phyloP scores from a whole-genome alignment of 2,797 vertebrate species.

The Sebastes itinus region DNA sequence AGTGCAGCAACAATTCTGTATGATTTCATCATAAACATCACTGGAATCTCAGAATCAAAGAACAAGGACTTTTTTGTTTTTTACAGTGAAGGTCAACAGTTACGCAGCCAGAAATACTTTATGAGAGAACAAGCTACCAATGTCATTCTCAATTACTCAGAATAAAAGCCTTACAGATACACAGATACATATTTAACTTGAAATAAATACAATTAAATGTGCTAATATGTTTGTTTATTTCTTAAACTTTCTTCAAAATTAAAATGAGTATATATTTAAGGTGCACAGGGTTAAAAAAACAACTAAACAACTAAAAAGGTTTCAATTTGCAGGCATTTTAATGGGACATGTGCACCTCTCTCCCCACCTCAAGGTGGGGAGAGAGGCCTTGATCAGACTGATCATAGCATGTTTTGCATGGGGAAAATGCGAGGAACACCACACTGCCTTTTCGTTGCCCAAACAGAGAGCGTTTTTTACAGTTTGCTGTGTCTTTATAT shows the following conservation, averaged over 20 bases:
- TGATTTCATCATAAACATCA: not conserved
- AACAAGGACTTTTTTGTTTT: not conserved
- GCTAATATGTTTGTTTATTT: not conserved
- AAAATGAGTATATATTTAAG: not conserved
- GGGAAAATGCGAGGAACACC: rapidly evolving
- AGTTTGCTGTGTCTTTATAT: too few relatives aligned
- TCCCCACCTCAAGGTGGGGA: too few relatives aligned
- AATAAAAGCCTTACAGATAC: not conserved
- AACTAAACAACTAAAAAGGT: not conserved
- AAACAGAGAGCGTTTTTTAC: too few relatives aligned
- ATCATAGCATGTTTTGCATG: too few relatives aligned
- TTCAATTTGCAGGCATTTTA: not conserved
- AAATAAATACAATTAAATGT: not conserved
- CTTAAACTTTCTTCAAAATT: not conserved
- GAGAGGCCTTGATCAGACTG: too few relatives aligned
- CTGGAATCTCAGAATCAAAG: not conserved
- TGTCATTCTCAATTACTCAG: not conserved
- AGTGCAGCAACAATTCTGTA: not conserved
- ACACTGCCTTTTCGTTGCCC: too few relatives aligned
- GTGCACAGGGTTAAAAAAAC: not conserved
- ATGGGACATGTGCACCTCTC: not conserved
- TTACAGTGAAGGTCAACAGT: too few relatives aligned
- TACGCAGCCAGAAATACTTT: not conserved
- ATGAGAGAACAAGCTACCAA: not conserved
- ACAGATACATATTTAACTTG: not conserved